Base-by-base conservation (phyloP, 2,797 vertebrate genomes). In the Threskiornis aethiopicus region DNA sequence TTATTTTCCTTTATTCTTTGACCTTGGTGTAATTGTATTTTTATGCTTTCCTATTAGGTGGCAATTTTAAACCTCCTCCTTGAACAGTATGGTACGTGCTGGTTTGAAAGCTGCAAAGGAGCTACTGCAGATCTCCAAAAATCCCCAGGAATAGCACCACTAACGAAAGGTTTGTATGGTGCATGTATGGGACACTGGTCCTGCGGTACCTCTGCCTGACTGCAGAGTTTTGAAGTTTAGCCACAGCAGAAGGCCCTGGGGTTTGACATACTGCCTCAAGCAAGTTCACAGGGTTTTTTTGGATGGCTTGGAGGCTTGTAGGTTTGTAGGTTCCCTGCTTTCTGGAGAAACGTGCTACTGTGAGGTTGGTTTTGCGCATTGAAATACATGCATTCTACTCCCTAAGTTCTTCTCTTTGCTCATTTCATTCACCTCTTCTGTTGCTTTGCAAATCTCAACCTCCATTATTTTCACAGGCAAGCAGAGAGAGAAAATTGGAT, bases 281-380 rank as follows among this genome's bases (percentile, higher is more conserved):
- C 1, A 4, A 51, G 42, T 47, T 70, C 0, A 0, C 14, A 4
- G 18, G 42, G 16, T 0, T 49, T 57, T 59, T 73, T 20, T 72
- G 14, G 4, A 13, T 59, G 24, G 13, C 31, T 41, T 65, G 20
- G 57, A 71, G 59, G 41, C n/a, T 39, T 75, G 18, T 44, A 26
- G 10, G 19, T 33, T 37, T 75, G 18, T 44, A 26, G 9, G 19
- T 33, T 75, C 61, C 29, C 21, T 21, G 19, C n/a, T 35, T 52
- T 11, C 24, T 73, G 47, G 39, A 64, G 81, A 51, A 89, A 37
- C 0, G 0, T 42, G 10, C 33, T 35, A 0, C 42, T 11, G 18
- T 9, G 44, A 70, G 47, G 31, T 11, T 77, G 55, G 29, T 8
- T 90, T 76, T 84, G 31, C 5, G 0, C 14, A 0, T 3, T 47